Percentiles rank a stretch among this genome's conserved stretches.
Evolutionary conservation across 53 echinoderm and acorn worm species (phyloP).

Genomic region (Temnopleurus reevesii): DNA sequence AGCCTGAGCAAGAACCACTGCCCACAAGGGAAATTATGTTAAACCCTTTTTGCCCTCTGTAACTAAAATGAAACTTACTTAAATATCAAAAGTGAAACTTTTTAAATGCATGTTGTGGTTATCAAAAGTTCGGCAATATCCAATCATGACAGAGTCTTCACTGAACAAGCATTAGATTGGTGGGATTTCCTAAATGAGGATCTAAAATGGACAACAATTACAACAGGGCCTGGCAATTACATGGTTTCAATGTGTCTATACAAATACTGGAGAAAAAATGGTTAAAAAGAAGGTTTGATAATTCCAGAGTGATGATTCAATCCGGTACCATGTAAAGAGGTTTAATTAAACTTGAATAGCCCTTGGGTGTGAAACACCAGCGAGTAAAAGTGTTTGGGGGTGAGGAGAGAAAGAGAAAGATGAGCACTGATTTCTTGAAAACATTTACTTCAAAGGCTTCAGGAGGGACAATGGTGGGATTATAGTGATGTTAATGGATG

Average conservation of each 20-base stretch:
- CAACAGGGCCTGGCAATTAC: neutral
- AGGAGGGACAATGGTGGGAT: conserved; percentile 10
- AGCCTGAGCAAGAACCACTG: no score
- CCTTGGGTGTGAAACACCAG: neutral
- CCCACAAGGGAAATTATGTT: no score
- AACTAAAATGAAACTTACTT: no score
- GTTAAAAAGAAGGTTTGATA: neutral
- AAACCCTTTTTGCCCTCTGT: no score
- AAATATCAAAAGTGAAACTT: no score
- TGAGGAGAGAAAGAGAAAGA: neutral
- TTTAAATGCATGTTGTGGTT: no score
- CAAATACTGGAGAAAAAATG: neutral
- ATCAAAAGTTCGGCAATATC: no score
- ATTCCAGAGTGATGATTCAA: neutral
- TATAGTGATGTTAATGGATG: neutral
- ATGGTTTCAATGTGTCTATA: neutral
- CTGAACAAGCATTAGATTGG: neutral
- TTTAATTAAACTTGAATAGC: conserved; percentile 37
- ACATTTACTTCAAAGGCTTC: conserved; percentile 28
- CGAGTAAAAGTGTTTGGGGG: neutral
- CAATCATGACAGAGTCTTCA: neutral
- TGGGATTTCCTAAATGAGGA: neutral
- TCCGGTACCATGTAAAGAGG: neutral
- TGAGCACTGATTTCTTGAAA: conserved; percentile 10
- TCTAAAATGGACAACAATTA: neutral